Base-by-base conservation (phyloP, 2,113 vertebrate genomes). In the Nyctibius bracteatus region DNA sequence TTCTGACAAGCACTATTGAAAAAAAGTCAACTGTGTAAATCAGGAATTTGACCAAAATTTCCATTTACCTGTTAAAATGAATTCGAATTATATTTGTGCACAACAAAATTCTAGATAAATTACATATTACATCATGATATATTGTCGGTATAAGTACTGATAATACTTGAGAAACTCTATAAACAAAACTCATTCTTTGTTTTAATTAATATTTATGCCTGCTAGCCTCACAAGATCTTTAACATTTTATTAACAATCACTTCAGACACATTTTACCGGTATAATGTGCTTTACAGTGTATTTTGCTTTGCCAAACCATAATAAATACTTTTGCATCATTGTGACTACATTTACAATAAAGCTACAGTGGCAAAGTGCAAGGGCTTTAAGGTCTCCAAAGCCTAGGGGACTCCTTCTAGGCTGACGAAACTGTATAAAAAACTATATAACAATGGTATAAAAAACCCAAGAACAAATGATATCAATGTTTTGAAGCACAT, bases 111-210 rank as follows among this genome's bases (percentile, higher is more conserved):
- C 41, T 72, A 79, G 27, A 46, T 52, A 75, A 62, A 31, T 81
- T 67, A 55, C 3, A 27, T 35, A 71, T 41, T 70, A 63, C 39
- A 58, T 75, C 33, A 81, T 47, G 23, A 55, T 59, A 79, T 33
- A 62, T 3, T 75, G 17, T 52, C 62, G 20, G 18, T 66, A 5
- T 46, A 94, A 91, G 31, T 58, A 73, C 28, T 19, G 22, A 52
- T 9, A 87, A 62, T 41, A 78, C 52, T 17, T 63, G 35, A 81
- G 30, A 89, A 78, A 59, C 14, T 65, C 27, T 46, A 46, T 49
- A 55, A 87, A 91, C 24, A 85, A 58, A 93, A 51, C 6, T 63
- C 5, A 47, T 39, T 93, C 54, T 91, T 82, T 78, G 24, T 91
- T 81, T 57, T 81, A 81, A 78, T 84, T 61, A 47, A 74, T 49